Conservation (phyloP, 2,113 vertebrate species). For the Crocuta crocuta region DNA sequence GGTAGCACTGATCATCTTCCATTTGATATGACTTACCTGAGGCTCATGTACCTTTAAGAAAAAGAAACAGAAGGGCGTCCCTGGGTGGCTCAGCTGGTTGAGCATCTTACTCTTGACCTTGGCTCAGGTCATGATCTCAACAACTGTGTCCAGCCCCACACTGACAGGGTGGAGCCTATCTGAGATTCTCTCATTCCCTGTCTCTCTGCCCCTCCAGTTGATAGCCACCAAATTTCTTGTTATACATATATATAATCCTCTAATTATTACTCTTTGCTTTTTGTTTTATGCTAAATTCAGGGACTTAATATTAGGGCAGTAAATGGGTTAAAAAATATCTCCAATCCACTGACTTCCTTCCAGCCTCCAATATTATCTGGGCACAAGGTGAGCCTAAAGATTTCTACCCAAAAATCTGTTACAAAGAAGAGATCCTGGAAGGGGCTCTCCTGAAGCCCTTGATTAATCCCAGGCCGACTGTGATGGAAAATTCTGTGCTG, state of each 20-base stretch:
- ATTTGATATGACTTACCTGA: background rate
- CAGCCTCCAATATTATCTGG: background rate
- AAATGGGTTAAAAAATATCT: background rate
- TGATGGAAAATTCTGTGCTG: constrained; percentile 78
- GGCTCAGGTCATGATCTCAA: too few relatives aligned
- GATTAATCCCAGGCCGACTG: constrained; percentile 58
- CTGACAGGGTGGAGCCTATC: too few relatives aligned
- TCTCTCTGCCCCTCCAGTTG: background rate
- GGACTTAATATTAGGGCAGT: background rate
- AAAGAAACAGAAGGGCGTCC: background rate
- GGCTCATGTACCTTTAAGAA: background rate
- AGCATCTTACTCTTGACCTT: too few relatives aligned
- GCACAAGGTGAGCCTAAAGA: constrained; percentile 35
- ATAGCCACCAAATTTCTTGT: background rate
- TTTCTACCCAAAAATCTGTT: constrained; percentile 49
- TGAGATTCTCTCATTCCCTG: too few relatives aligned
- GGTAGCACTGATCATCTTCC: background rate
- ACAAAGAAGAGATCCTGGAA: background rate
- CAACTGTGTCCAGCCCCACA: too few relatives aligned
- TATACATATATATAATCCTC: background rate
- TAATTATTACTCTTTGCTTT: background rate
- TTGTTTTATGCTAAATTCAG: background rate
- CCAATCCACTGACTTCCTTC: background rate
- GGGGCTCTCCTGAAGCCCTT: constrained; percentile 43
- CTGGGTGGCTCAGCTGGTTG: too few relatives aligned